A percentile compares a stretch with the other conserved stretches of the same genome.
These are phyloP conservation scores for Dinoponera quadriceps DNA, from an alignment of 1,140 invertebrate species.

Conservation along the genomic window DNA sequence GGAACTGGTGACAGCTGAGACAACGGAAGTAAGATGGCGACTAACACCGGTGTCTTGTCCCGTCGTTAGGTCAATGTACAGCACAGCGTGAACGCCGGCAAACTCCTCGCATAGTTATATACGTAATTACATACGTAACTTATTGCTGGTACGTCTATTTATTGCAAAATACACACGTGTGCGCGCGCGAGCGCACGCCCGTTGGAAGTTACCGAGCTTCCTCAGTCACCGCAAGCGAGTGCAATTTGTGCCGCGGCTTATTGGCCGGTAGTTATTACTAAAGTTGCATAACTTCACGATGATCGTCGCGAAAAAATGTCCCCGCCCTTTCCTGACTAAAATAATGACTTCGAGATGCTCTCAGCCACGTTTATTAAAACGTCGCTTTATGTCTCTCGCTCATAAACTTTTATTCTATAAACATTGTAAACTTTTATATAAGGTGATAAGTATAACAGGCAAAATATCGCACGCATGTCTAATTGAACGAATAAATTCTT, in stretches of 20 bases:
- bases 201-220: conserved; percentile 47
- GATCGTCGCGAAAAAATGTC: conserved; percentile 5
- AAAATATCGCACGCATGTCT: not conserved
- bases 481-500: not conserved
- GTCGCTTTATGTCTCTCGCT: not conserved
- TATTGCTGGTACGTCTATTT: conserved; percentile 52
- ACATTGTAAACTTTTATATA: no score
- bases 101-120: conserved; percentile 31
- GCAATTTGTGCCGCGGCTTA: conserved; percentile 42
- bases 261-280: conserved; percentile 46
- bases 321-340: conserved; percentile 13
- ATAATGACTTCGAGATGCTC: conserved; percentile 20
- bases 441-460: not conserved
- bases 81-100: not conserved
- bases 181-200: conserved; percentile 10
- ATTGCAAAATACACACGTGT: conserved; percentile 52
- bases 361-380: not conserved
- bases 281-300: conserved; percentile 41
- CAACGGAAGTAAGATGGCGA: conserved; percentile 72
- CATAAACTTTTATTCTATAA: no score
- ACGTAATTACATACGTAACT: conserved; percentile 52
- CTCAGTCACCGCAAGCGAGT: conserved; percentile 20
- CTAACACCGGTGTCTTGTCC: conserved; percentile 36
- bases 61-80: conserved; percentile 36
- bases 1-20: conserved; percentile 75